A percentile compares a stretch with the other conserved stretches of the same genome.
Conservation (phyloP, 2,113 vertebrate genomes). For the Charadrius vociferus region DNA sequence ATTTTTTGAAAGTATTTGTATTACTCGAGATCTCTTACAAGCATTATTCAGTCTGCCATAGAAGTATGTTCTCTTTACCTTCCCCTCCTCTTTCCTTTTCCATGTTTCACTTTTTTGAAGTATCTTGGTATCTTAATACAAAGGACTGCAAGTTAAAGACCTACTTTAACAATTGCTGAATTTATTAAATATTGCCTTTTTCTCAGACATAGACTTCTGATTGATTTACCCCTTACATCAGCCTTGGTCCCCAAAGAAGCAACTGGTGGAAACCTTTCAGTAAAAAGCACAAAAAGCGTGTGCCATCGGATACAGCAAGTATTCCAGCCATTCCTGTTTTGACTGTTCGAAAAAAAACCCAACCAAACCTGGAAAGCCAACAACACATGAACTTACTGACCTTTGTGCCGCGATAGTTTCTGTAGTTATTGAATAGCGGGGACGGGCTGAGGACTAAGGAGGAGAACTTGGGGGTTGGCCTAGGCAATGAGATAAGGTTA, state of each 20-base stretch:
- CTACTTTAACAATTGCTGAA: background rate
- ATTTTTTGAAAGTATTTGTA: background rate
- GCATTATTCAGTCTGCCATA: background rate
- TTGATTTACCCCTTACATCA: background rate
- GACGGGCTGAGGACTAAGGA: background rate
- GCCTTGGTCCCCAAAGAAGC: background rate
- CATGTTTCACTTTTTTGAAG: background rate
- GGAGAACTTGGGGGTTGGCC: slow-evolving; percentile 56
- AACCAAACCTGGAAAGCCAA: background rate
- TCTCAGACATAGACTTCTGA: background rate
- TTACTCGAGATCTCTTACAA: background rate
- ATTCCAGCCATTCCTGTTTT: background rate
- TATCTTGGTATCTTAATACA: background rate
- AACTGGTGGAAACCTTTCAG: background rate
- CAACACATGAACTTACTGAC: background rate
- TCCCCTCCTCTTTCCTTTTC: background rate
- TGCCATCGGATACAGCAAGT: background rate
- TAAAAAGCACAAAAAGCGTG: background rate
- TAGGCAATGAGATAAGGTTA: background rate
- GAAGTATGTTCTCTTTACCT: background rate
- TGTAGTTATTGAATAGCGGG: background rate
- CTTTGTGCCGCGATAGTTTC: slow-evolving; percentile 5
- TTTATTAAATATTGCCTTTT: background rate
- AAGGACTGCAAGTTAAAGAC: background rate
- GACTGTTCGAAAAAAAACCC: background rate